Evolutionary conservation across 2,888 invertebrate species (phyloP).

Genomic region (Zaprionus obscuricornis): DNA sequence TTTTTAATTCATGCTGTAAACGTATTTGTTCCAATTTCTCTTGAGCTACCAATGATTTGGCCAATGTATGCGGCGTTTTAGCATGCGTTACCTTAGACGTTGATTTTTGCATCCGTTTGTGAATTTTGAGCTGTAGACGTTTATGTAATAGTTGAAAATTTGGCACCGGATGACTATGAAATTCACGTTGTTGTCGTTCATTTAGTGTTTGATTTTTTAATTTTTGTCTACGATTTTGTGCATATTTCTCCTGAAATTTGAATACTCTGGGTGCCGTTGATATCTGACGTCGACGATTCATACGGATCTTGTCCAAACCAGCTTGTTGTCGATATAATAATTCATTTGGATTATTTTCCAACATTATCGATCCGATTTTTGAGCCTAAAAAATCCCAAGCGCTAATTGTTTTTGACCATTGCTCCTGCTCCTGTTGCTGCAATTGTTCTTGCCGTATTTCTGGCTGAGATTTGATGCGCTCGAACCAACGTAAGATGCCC

Average conservation of each 20-base stretch:
- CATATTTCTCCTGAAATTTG: slow-evolving; percentile 30
- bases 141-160: slow-evolving; percentile 42
- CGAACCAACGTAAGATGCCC: slow-evolving; percentile 32
- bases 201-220: background rate
- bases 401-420: slow-evolving; percentile 5
- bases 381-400: slow-evolving; percentile 21
- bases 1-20: background rate
- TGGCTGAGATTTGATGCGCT: too few species aligned
- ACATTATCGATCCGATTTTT: slow-evolving; percentile 23
- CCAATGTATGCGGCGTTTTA: slow-evolving; percentile 42
- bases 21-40: slow-evolving; percentile 12
- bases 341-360: slow-evolving; percentile 27
- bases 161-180: slow-evolving; percentile 47
- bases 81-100: slow-evolving; percentile 38
- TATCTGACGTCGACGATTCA: background rate
- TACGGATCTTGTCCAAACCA: slow-evolving; percentile 31
- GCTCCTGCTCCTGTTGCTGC: too few species aligned
- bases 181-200: background rate
- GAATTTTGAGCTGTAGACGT: slow-evolving; percentile 20
- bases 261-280: slow-evolving; percentile 11
- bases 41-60: slow-evolving; percentile 25
- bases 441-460: too few species aligned
- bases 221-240: slow-evolving; percentile 6
- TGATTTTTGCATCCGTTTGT: slow-evolving; percentile 15
- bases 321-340: slow-evolving; percentile 49